Base-by-base conservation (phyloP, 2,797 vertebrate species). In the Microtus obscurus region DNA sequence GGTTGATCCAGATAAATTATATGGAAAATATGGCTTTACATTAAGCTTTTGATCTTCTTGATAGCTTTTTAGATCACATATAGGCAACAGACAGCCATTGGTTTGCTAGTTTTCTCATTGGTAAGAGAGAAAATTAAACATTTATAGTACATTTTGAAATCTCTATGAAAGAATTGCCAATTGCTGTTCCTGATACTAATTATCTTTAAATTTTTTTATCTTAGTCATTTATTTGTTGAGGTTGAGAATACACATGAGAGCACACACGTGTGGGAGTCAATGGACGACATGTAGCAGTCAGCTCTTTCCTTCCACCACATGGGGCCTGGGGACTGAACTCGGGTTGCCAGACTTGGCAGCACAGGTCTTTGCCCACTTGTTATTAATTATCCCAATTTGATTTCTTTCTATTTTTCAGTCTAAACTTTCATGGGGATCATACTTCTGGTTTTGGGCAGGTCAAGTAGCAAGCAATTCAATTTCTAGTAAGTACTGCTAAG, bases 391-490 rank as follows among this genome's bases (percentile, higher is more conserved):
- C 53, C 45, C 85, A 85, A 34, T 2, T 83, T 78, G 29, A 61
- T 65, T 69, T 91, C 27, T 95, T 79, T 90, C 6, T 91, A 76
- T 92, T 78, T 67, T 94, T 83, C 45, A 97, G 96, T 93, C 96
- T 31, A 90, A 74, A 69, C 76, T 98, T n/a, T 97, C 98, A 3
- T 99, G 98, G 98, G 97, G 91, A 25, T 69, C 97, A 1, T 97
- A 92, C 91, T 89, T 98, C 40, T 10, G 13, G 95, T 98, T 98
- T 92, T 93, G 98, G 97, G 98, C 94, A 63, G 11, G 97, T 90
- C 95, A 95, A 78, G 88, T 99, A 53, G 98, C 98, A 88, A 98
- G 97, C 56, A 95, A 96, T 92, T 98, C 98, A 53, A 97, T 99
- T 92, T 97, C 97, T 82, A 98, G 98, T 99, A 98, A 96, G 98